Conservation (phyloP, 1,140 invertebrate genomes). For the Helicoverpa armigera region DNA sequence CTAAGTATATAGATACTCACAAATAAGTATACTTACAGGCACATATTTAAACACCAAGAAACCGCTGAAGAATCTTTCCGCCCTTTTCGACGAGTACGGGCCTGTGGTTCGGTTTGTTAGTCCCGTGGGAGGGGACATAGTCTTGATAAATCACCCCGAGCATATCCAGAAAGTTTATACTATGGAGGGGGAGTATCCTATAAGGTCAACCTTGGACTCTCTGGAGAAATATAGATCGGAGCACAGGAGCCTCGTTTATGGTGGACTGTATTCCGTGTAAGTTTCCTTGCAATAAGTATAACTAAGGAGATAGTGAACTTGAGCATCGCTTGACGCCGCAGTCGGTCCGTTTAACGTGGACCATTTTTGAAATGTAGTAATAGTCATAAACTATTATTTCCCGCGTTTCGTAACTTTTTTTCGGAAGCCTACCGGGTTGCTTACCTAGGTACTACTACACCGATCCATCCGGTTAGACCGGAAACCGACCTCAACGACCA, state of each 20-base stretch:
- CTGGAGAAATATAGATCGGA: conserved; percentile 88
- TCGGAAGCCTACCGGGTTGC: no score
- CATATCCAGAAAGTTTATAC: conserved; percentile 88
- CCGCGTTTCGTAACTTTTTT: no score
- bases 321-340: no score
- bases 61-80: conserved; percentile 82
- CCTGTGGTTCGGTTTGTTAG: conserved; percentile 89
- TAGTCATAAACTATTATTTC: no score
- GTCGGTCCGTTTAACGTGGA: no score
- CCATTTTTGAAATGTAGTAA: no score
- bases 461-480: no score
- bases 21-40: conserved; percentile 64
- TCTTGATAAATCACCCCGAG: conserved; percentile 88
- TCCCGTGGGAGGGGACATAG: conserved; percentile 87
- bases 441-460: no score
- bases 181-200: conserved; percentile 87
- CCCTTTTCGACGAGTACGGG: conserved; percentile 88
- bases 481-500: no score
- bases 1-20: background rate
- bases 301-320: background rate
- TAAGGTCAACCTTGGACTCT: conserved; percentile 88
- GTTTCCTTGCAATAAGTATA: conserved; percentile 56
- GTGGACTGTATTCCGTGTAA: conserved; percentile 88
- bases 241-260: conserved; percentile 85
- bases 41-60: conserved; percentile 73